phyloP scores from a whole-genome alignment of 1,140 invertebrate species.

The Oppia nitens region DNA sequence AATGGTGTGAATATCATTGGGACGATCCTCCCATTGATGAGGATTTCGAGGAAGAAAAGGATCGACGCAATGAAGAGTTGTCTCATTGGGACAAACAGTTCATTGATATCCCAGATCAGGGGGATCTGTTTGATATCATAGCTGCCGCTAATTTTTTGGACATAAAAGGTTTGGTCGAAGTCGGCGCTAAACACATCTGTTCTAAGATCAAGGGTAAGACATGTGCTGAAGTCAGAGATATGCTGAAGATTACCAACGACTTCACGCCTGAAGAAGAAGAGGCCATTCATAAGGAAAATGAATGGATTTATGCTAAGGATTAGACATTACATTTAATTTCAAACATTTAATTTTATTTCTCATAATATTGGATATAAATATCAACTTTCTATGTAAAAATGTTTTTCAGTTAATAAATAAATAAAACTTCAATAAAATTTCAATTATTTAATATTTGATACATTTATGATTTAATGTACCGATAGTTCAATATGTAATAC shows the following conservation, averaged over 20 bases:
- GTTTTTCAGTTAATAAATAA: no score
- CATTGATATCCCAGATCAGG: neutral
- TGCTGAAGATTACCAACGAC: conserved; percentile 5
- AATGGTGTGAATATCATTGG: conserved; percentile 9
- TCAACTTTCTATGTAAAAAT: no score
- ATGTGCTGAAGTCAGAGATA: neutral
- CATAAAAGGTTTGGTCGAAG: conserved; percentile 2
- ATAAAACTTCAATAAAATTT: no score
- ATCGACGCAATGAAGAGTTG: neutral
- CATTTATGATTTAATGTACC: no score
- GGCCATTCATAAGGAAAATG: neutral
- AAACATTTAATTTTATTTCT: no score
- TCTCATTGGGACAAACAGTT: neutral
- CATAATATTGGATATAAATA: no score
- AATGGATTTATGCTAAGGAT: neutral
- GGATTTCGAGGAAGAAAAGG: neutral
- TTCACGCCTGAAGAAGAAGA: conserved; percentile 2
- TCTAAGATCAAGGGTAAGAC: neutral
- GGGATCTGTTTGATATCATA: conserved; percentile 4
- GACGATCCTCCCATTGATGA: conserved; percentile 7
- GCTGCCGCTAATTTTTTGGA: conserved; percentile 3
- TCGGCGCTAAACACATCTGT: conserved; percentile 8
- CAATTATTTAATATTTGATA: no score
- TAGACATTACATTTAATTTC: no score
- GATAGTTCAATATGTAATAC: no score